phyloP scores from a whole-genome alignment of 2,888 invertebrate species.

The Drosophila mimetica region DNA sequence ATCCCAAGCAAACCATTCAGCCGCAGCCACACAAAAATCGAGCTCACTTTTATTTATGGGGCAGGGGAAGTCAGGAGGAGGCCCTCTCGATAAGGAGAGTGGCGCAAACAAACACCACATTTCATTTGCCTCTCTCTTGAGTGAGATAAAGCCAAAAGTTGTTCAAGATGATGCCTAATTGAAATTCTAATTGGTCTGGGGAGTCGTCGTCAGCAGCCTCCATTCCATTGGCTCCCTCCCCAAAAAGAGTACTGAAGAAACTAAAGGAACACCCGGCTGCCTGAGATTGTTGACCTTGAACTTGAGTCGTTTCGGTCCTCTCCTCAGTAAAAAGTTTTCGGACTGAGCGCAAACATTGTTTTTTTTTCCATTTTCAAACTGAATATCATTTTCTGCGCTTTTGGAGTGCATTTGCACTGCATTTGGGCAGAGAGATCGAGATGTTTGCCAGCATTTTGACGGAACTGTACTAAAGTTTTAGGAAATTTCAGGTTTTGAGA shows the following conservation, averaged over 20 bases:
- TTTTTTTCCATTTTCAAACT: slow-evolving; percentile 2
- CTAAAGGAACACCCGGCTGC: slow-evolving; percentile 7
- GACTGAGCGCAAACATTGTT: slow-evolving; percentile 1
- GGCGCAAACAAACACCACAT: slow-evolving; percentile 4
- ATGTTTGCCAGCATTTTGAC: slow-evolving; percentile 7
- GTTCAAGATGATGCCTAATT: slow-evolving; percentile 52
- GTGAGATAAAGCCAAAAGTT: slow-evolving; percentile 40
- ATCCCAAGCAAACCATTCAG: slow-evolving; percentile 55
- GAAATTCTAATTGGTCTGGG: slow-evolving; percentile 51
- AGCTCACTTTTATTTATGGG: slow-evolving; percentile 60
- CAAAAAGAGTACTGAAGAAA: slow-evolving; percentile 3
- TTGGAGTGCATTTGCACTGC: slow-evolving; percentile 29
- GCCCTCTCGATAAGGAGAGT: slow-evolving; percentile 16
- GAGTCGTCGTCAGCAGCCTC: slow-evolving; percentile 17
- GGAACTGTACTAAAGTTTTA: slow-evolving; percentile 4
- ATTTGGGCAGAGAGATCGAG: background rate
- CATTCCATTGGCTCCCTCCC: slow-evolving; percentile 7
- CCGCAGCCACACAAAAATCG: slow-evolving; percentile 54
- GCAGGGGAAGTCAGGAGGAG: background rate
- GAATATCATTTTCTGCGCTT: slow-evolving; percentile 18
- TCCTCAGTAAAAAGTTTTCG: background rate
- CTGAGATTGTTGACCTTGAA: slow-evolving; percentile 61
- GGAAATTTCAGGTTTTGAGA: no score
- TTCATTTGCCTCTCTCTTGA: slow-evolving; percentile 26
- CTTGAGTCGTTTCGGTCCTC: slow-evolving; percentile 42